phyloP scores from a whole-genome alignment of 2,113 vertebrate species.

The Alligator mississippiensis region DNA sequence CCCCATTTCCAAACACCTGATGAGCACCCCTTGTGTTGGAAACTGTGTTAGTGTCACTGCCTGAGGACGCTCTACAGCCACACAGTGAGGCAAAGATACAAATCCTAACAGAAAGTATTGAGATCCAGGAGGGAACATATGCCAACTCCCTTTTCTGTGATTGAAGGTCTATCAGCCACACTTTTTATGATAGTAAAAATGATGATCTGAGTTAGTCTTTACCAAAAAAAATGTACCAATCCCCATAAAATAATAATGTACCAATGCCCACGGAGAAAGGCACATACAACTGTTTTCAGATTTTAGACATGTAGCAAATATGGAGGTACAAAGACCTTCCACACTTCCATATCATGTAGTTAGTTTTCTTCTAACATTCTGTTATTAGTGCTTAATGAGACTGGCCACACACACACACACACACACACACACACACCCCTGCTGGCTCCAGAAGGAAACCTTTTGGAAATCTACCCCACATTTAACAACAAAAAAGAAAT shows the following conservation, averaged over 20 bases:
- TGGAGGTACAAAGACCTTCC: not conserved
- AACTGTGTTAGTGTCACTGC: fast-evolving
- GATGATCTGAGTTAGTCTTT: not conserved
- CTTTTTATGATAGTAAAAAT: not conserved
- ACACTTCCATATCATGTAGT: not conserved
- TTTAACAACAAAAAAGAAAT: not conserved
- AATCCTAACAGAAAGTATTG: fast-evolving
- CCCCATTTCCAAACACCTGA: not conserved
- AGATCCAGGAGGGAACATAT: not conserved
- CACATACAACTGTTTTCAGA: not conserved
- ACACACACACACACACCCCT: not conserved
- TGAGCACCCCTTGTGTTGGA: not conserved
- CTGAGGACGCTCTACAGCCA: not conserved
- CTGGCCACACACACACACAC: not conserved
- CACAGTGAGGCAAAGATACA: not conserved
- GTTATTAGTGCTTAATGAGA: not conserved
- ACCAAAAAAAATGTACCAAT: not conserved
- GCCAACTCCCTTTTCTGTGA: not conserved
- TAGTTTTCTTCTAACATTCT: not conserved
- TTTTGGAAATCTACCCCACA: fast-evolving
- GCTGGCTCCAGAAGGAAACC: not conserved
- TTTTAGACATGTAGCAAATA: not conserved
- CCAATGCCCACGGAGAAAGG: no score
- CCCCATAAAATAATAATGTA: not conserved
- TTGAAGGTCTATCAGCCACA: not conserved